These are phyloP conservation scores for Catamblyrhynchus diadema DNA, from an alignment of 2,797 vertebrate genomes.

Conservation along the genomic window DNA sequence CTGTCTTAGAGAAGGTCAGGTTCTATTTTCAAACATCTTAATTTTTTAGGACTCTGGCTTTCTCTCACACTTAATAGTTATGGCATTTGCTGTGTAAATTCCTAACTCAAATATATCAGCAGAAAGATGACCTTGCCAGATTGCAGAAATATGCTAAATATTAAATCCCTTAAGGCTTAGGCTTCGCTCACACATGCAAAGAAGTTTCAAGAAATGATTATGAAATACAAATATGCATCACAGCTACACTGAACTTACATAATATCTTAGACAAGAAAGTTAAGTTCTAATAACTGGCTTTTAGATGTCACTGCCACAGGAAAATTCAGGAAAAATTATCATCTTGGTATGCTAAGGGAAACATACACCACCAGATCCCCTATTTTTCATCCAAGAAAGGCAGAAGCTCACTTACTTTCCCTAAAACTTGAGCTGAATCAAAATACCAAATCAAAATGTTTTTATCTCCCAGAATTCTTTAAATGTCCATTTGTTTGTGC, in stretches of 20 bases:
- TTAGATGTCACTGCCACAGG: neutral
- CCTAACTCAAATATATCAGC: constrained; percentile 42
- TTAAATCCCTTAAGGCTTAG: constrained; percentile 44
- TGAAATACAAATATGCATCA: neutral
- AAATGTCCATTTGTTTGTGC: neutral
- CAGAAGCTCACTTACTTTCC: neutral
- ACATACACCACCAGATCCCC: neutral
- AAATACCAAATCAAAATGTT: neutral
- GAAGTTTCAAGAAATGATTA: constrained; percentile 50
- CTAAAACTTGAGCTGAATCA: neutral
- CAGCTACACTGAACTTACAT: constrained; percentile 1
- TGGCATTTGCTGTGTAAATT: constrained; percentile 50
- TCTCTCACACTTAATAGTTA: constrained; percentile 26
- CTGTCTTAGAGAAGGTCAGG: neutral
- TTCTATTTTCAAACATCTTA: constrained; percentile 16
- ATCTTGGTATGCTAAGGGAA: neutral
- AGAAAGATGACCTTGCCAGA: constrained; percentile 56
- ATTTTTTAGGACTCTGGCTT: constrained; percentile 39
- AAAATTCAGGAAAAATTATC: neutral
- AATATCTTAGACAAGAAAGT: neutral
- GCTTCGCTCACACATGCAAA: constrained; percentile 30
- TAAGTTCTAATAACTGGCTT: neutral
- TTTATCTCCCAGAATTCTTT: neutral
- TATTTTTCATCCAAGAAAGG: neutral
- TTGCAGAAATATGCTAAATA: constrained; percentile 58